Evolutionary conservation across 2,888 invertebrate species (phyloP).

Genomic region (Eupithecia exiguata): DNA sequence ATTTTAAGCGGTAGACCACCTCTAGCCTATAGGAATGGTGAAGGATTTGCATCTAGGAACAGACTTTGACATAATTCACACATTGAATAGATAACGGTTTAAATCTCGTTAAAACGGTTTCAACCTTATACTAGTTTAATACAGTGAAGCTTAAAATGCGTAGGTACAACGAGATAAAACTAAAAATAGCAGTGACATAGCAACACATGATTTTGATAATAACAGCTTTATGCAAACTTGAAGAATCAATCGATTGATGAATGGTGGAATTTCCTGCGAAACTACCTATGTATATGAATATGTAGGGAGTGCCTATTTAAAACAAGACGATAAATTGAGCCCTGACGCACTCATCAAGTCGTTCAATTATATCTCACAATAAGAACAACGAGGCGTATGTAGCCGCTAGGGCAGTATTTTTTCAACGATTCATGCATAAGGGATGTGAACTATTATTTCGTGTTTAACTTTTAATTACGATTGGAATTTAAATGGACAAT

Average conservation of each 20-base stretch:
- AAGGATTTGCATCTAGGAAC: constrained; percentile 3
- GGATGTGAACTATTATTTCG: constrained; percentile 26
- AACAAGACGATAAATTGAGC: constrained; percentile 61
- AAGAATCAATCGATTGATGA: constrained; percentile 10
- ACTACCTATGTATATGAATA: constrained; percentile 15
- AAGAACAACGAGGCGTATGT: constrained; percentile 20
- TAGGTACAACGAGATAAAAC: not conserved
- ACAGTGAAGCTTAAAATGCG: not conserved
- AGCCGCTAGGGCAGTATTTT: constrained; percentile 14
- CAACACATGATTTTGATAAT: not conserved
- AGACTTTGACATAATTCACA: constrained; percentile 5
- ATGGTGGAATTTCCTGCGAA: not conserved
- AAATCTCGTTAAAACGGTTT: not conserved
- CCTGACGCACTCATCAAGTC: constrained; percentile 58
- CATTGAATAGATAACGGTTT: not conserved
- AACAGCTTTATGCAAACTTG: constrained; percentile 11
- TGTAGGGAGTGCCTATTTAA: constrained; percentile 43
- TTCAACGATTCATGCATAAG: constrained; percentile 23
- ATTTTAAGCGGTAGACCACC: not conserved
- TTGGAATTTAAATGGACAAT: constrained; percentile 14
- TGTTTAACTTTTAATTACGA: constrained; percentile 23
- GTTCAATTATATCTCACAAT: constrained; percentile 52
- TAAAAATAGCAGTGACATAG: not conserved
- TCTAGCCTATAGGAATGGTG: not conserved
- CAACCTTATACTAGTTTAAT: not conserved